Base-by-base conservation (phyloP, 2,113 vertebrate species). In the Sapayoa aenigma region DNA sequence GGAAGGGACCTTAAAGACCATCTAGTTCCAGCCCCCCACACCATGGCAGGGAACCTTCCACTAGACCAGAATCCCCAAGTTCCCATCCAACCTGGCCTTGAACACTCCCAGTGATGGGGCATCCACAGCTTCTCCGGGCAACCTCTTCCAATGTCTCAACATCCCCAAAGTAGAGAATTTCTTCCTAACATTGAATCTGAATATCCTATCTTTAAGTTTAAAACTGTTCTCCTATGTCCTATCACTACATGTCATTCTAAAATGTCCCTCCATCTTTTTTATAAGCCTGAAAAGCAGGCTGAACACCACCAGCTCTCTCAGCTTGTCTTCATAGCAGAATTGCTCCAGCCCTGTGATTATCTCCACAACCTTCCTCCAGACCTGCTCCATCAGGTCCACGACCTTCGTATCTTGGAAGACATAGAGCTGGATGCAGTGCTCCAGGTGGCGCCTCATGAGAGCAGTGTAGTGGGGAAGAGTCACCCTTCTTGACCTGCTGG, bases 391-490 rank as follows among this genome's bases (percentile, higher is more conserved):
- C 12, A 80, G 42, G 17, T 37, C 59, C 21, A 35, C 11, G 25
- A 56, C 31, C 30, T 56, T 79, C 30, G 42, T 37, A 58, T 81
- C 27, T 4, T 58, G 42, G 35, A 22, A 27, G 27, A 6, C 25
- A 9, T 58, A 31, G 9, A 22, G 14, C 33, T 39, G 39, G 46
- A 39, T 35, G 58, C 17, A 33, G 6, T 37, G 25, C 21, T 42
- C 22, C 44, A 52, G 50, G 5, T 12, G 22, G 2, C 56, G 27
- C 20, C 59, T 44, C 22, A 50, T 18, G 22, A 37, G 21, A 68
- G 35, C 0, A 35, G 21, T 35, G 27, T 5, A 20, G 14, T 7
- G 27, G 1, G 1, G 42, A 18, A 56, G 11, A 33, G 44, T 25
- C 52, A 66, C 52, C 12, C 50, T 13, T 35, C 31, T 58, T 0